Conservation (phyloP, 2,113 vertebrate genomes). For the Lepidothrix coronata region DNA sequence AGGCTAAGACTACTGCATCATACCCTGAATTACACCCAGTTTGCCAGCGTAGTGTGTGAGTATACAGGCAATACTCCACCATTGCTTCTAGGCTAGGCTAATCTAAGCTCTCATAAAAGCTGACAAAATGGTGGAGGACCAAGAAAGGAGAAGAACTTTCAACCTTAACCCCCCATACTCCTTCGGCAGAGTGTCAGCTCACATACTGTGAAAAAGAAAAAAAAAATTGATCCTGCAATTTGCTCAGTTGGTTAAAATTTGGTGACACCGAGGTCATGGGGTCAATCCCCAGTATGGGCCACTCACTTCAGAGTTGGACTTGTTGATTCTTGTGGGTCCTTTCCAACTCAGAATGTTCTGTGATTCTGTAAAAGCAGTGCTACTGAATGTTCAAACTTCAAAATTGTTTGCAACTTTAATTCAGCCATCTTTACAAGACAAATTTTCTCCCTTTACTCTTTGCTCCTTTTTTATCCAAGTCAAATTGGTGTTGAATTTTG, state of each 20-base stretch:
- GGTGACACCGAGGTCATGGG: background rate
- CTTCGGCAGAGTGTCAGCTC: background rate
- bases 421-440: background rate
- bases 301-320: background rate
- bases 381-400: background rate
- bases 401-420: background rate
- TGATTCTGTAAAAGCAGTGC: background rate
- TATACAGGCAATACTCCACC: background rate
- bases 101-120: background rate
- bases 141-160: background rate
- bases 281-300: background rate
- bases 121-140: background rate
- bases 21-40: background rate
- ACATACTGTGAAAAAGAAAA: background rate
- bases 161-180: background rate
- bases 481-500: background rate
- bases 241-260: background rate
- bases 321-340: background rate
- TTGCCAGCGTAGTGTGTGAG: background rate
- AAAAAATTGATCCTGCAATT: background rate
- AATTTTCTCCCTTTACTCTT: background rate
- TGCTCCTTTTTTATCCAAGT: background rate
- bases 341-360: background rate
- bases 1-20: rapidly evolving
- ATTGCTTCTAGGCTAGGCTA: background rate